These are phyloP conservation scores for Drosophila lacertosa DNA, from an alignment of 1,140 invertebrate species.

Conservation along the genomic window DNA sequence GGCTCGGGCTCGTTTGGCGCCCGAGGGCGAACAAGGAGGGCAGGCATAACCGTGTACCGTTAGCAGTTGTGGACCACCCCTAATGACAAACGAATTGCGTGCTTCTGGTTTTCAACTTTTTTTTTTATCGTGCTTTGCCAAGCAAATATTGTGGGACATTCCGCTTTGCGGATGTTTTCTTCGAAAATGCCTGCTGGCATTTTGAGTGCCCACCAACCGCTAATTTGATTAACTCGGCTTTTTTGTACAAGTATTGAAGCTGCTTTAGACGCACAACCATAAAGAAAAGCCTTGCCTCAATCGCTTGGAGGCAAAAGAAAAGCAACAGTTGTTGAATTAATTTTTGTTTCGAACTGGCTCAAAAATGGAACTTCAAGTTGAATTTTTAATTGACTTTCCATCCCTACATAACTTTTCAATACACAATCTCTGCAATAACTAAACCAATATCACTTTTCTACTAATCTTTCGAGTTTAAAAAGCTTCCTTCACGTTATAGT, in stretches of 20 bases:
- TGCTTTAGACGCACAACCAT: slow-evolving; percentile 5
- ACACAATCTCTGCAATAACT: too few species aligned
- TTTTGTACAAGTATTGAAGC: slow-evolving; percentile 31
- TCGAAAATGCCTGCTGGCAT: slow-evolving; percentile 34
- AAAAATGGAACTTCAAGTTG: too few species aligned
- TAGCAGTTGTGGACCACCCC: slow-evolving; percentile 30
- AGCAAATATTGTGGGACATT: slow-evolving; percentile 23
- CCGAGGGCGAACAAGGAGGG: slow-evolving; percentile 20
- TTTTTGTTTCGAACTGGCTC: too few species aligned
- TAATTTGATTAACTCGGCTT: slow-evolving; percentile 58
- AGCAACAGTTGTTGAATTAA: slow-evolving; percentile 25
- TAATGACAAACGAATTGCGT: slow-evolving; percentile 54
- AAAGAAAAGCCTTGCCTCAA: slow-evolving; percentile 15
- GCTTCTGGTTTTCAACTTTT: slow-evolving; percentile 18
- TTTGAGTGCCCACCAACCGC: slow-evolving; percentile 48
- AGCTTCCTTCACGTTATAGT: slow-evolving; percentile 19
- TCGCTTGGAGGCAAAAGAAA: not conserved
- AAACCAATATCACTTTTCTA: too few species aligned
- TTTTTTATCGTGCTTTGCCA: slow-evolving; percentile 6
- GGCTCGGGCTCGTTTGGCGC: not conserved
- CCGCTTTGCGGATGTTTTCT: slow-evolving; percentile 30
- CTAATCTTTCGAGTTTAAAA: slow-evolving; percentile 6
- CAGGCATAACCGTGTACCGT: not conserved
- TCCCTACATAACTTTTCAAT: too few species aligned
- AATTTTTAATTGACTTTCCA: too few species aligned